Conservation (phyloP, 2,888 invertebrate genomes). For the Diaphora mendica region DNA sequence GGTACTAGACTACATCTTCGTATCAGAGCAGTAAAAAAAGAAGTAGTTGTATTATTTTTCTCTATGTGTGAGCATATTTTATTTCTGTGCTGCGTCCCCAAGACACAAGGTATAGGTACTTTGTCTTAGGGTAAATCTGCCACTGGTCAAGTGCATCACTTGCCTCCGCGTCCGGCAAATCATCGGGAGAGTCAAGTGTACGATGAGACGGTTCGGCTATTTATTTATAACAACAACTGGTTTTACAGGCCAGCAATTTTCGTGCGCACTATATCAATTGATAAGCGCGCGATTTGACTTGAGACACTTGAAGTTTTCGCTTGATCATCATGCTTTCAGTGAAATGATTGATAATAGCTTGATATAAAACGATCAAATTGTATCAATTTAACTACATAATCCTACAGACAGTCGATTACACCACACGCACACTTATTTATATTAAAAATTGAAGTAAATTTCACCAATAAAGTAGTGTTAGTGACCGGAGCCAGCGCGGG, state of each 20-base stretch:
- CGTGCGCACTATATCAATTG: background rate
- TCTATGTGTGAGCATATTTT: no score
- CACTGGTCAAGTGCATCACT: no score
- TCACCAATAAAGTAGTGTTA: conserved; percentile 56
- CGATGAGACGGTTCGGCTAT: no score
- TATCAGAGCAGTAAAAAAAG: no score
- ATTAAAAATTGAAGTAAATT: conserved; percentile 24
- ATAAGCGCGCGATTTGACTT: background rate
- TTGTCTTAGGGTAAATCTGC: no score
- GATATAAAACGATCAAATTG: background rate
- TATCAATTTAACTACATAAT: background rate
- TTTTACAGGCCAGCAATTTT: background rate
- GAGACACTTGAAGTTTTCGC: background rate
- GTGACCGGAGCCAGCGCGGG: conserved; percentile 63
- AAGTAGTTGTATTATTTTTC: no score
- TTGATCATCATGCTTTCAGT: background rate
- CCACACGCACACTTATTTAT: background rate
- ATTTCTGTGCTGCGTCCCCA: no score
- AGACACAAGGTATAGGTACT: no score
- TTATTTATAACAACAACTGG: no score
- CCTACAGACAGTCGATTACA: background rate
- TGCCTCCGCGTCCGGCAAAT: no score
- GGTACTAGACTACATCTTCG: no score
- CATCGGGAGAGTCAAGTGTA: no score
- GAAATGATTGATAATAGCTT: background rate